Conservation (phyloP, 2,888 invertebrate species). For the Synergus itoensis region DNA sequence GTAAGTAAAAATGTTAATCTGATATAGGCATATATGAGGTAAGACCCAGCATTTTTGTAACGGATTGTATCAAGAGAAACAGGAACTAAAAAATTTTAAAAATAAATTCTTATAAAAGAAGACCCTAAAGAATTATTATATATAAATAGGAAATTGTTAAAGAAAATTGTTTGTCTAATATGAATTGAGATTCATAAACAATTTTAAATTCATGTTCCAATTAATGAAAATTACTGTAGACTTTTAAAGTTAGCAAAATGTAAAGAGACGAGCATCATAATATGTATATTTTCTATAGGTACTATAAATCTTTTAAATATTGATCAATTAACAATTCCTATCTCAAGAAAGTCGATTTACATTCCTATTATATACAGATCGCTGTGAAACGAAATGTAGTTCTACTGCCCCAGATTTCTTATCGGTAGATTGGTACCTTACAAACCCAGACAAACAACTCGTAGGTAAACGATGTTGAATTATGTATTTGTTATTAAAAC, state of each 20-base stretch:
- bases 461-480: not conserved
- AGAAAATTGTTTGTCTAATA: not conserved
- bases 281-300: not conserved
- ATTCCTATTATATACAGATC: constrained; percentile 21
- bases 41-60: not conserved
- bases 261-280: not conserved
- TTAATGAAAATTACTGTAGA: not conserved
- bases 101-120: no score
- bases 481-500: not conserved
- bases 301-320: not conserved
- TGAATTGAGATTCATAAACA: not conserved
- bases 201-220: not conserved
- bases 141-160: no score
- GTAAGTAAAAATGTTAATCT: not conserved
- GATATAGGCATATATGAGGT: not conserved
- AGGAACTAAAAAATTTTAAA: no score
- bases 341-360: constrained; percentile 28
- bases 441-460: constrained; percentile 2
- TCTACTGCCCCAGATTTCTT: constrained; percentile 27
- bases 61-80: no score
- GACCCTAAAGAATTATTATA: no score
- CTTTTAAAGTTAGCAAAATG: not conserved
- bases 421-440: constrained; percentile 25
- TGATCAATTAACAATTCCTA: constrained; percentile 34
- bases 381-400: constrained; percentile 9